Evolutionary conservation across 2,888 invertebrate genomes (phyloP).

Genomic region (Aromia moschata): DNA sequence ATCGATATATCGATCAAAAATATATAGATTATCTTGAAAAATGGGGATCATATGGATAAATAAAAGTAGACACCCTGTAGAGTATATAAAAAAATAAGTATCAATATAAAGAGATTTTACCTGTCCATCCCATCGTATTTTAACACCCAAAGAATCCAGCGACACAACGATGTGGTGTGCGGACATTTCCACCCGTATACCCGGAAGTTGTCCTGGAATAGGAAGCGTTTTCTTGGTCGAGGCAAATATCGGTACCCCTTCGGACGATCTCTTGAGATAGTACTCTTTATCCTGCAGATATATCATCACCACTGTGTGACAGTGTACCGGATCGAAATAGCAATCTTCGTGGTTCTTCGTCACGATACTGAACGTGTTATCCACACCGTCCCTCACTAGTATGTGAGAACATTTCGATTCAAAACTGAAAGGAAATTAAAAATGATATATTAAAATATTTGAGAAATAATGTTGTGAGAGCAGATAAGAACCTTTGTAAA

Average conservation of each 20-base stretch:
- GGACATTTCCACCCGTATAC: constrained; percentile 77
- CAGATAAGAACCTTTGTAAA: too few species aligned
- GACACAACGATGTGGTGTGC: constrained; percentile 76
- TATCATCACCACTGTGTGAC: constrained; percentile 67
- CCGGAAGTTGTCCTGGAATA: constrained; percentile 78
- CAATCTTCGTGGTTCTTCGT: constrained; percentile 68
- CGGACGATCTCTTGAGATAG: constrained; percentile 62
- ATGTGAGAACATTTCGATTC: constrained; percentile 81
- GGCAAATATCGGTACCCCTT: constrained; percentile 46
- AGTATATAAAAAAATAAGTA: too few species aligned
- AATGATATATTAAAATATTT: too few species aligned
- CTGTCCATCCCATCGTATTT: constrained; percentile 81
- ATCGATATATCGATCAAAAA: too few species aligned
- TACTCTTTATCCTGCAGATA: constrained; percentile 79
- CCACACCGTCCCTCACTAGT: constrained; percentile 74
- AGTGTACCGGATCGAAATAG: constrained; percentile 63
- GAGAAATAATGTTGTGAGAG: too few species aligned
- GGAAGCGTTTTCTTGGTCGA: constrained; percentile 63
- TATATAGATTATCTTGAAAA: too few species aligned
- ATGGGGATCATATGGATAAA: too few species aligned
- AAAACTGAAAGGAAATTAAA: too few species aligned
- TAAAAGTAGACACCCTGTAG: too few species aligned
- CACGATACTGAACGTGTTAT: constrained; percentile 77
- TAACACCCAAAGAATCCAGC: constrained; percentile 73
- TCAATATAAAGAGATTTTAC: constrained; percentile 24